Base-by-base conservation (phyloP, 2,113 vertebrate genomes). In the Petromus typicus region DNA sequence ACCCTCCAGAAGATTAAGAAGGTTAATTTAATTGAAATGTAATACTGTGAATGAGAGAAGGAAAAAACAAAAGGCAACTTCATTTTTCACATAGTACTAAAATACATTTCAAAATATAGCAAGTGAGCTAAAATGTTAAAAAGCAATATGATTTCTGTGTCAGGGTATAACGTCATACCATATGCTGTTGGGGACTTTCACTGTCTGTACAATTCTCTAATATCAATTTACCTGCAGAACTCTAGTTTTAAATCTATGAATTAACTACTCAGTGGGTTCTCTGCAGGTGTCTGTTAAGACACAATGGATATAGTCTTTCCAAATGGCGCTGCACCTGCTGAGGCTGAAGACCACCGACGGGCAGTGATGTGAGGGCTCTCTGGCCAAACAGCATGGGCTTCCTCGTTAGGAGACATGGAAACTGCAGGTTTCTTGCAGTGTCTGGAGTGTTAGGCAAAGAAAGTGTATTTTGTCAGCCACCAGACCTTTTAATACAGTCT, bases 171-270 rank as follows among this genome's bases (percentile, higher is more conserved):
- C 1, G 16, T 5, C 30, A 16, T 78, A 16, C 40, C 30, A 14
- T 23, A 63, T 18, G n/a, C 54, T 27, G 14, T 32, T 34, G 67
- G 12, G 18, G n/a, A 61, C 54, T 75, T 43, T 88, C 48, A 40
- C 37, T 63, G 2, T 81, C 56, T 66, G 10, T 40, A 7, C 43
- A 69, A 17, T 40, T 88, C 34, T 43, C 67, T 95, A 43, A 56
- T 57, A 48, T 12, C 45, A 81, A 87, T 45, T 30, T n/a, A 59
- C 27, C 48, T 57, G 76, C 32, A 83, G 40, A 89, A 57, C 76
- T 95, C n/a, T 54, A 30, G 9, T 59, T 89, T 86, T 88, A 61
- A 93, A 83, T 34, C 23, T 78, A 20, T 66, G 84, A 83, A 78
- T 61, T 48, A 30, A 86, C 11, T 34, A 14, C 9, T 83, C 48